Base-by-base conservation (phyloP, 2,888 invertebrate genomes). In the Deilephila porcellus region DNA sequence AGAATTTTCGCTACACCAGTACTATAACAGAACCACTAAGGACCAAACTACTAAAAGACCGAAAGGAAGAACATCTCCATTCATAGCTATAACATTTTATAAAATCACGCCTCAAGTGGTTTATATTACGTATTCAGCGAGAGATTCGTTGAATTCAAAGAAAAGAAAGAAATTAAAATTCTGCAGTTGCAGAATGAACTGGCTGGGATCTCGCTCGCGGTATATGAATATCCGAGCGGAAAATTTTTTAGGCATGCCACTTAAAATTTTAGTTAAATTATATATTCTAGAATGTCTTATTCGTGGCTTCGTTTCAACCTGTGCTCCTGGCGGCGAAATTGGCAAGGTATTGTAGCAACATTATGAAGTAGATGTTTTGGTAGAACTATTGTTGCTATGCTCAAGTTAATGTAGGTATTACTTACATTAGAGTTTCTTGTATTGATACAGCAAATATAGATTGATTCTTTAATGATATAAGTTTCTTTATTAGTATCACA, bases 111-210 rank as follows among this genome's bases (percentile, higher is more conserved):
- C 81, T 80, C 76, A 82, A 82, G 79, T 81, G 81, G 79, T 81
- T 82, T 77, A 79, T 83, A 83, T 86, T 88, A 85, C 82, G 83
- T 85, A 88, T 87, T 87, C 87, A 83, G 82, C 78, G 83, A 67
- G 45, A 52, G 67, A 67, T 67, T 83, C 87, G 85, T 87, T 85
- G 67, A 89, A 88, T 89, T 89, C 83, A 67, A 67, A 67, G 67
- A 67, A 82, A 87, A 86, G 83, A 78, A 80, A 87, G 81, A 90
- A 91, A 91, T 91, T 89, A 90, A 91, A 92, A 91, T 87, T 81
- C 85, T 82, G 81, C 83, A 79, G 76, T 78, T 80, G 80, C 77
- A 81, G 84, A 85, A 90, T 88, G 84, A 86, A 88, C 86, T 86
- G 82, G 83, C 80, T 82, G 80, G 83, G 82, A 84, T 87, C 81